phyloP scores from a whole-genome alignment of 2,797 vertebrate species.

The Merluccius polli region DNA sequence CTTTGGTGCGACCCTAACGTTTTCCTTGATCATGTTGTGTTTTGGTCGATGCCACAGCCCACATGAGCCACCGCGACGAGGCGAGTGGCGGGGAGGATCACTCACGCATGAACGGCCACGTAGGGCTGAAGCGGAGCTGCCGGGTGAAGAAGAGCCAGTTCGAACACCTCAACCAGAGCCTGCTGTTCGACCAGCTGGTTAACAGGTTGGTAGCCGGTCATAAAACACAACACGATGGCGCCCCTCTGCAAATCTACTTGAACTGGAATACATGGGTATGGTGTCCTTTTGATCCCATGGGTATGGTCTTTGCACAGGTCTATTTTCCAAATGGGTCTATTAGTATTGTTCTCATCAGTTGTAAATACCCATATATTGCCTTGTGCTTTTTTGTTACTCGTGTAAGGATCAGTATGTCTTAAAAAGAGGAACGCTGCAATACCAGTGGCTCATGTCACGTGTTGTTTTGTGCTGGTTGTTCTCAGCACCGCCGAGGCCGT shows the following conservation, averaged over 20 bases:
- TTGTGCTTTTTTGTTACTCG: background rate
- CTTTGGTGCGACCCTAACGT: background rate
- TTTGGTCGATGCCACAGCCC: conserved; percentile 69
- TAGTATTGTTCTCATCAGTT: too few species aligned
- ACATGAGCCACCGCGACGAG: conserved; percentile 86
- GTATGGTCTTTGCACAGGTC: background rate
- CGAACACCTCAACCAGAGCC: conserved; percentile 96
- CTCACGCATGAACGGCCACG: conserved; percentile 92
- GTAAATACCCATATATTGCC: background rate
- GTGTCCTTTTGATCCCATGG: background rate
- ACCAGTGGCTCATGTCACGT: background rate
- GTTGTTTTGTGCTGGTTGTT: conserved; percentile 4
- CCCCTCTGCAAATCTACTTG: background rate
- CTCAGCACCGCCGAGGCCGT: conserved; percentile 95
- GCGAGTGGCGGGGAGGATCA: conserved; percentile 86
- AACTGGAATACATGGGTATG: background rate
- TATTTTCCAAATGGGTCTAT: background rate
- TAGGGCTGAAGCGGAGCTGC: conserved; percentile 94
- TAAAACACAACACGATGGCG: background rate
- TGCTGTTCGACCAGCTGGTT: conserved; percentile 98
- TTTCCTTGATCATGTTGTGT: background rate
- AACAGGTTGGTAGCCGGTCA: conserved; percentile 89
- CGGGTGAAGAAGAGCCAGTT: conserved; percentile 94
- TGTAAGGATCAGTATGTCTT: too few species aligned
- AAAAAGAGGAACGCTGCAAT: background rate